phyloP scores from a whole-genome alignment of 2,888 invertebrate species.

The Scaptodrosophila latifasciaeformis region DNA sequence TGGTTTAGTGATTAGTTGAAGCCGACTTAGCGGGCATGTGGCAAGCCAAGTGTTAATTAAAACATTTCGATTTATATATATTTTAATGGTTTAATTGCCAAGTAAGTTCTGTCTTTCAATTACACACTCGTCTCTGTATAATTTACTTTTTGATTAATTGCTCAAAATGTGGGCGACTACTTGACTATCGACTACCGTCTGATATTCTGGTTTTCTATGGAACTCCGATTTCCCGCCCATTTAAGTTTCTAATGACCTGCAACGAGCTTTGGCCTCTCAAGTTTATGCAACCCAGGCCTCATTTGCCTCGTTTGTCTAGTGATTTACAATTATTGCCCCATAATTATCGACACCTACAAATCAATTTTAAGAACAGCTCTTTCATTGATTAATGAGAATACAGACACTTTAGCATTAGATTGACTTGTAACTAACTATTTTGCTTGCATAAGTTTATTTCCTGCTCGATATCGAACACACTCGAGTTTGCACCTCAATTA shows the following conservation, averaged over 20 bases:
- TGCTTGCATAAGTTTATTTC: conserved; percentile 43
- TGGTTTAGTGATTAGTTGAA: too few species aligned
- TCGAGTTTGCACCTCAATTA: neutral
- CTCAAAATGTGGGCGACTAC: conserved; percentile 43
- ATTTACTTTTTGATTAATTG: conserved; percentile 52
- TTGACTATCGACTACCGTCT: too few species aligned
- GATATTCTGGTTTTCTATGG: too few species aligned
- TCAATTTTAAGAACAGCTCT: conserved; percentile 31
- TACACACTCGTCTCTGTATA: conserved; percentile 20
- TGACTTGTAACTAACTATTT: conserved; percentile 15
- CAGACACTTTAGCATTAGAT: neutral
- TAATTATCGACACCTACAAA: conserved; percentile 63
- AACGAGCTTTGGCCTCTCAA: neutral
- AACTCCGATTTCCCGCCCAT: too few species aligned
- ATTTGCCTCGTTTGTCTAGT: conserved; percentile 56
- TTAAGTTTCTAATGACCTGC: too few species aligned
- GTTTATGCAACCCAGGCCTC: conserved; percentile 29
- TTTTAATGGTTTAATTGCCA: conserved; percentile 39
- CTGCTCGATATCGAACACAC: conserved; percentile 12
- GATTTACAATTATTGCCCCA: conserved; percentile 50
- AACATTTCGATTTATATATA: conserved; percentile 25
- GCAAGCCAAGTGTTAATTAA: conserved; percentile 29
- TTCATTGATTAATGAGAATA: conserved; percentile 45
- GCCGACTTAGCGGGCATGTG: neutral
- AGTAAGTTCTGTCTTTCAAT: neutral